phyloP scores from a whole-genome alignment of 1,140 invertebrate genomes.

The Leptinotarsa undecemlineata region DNA sequence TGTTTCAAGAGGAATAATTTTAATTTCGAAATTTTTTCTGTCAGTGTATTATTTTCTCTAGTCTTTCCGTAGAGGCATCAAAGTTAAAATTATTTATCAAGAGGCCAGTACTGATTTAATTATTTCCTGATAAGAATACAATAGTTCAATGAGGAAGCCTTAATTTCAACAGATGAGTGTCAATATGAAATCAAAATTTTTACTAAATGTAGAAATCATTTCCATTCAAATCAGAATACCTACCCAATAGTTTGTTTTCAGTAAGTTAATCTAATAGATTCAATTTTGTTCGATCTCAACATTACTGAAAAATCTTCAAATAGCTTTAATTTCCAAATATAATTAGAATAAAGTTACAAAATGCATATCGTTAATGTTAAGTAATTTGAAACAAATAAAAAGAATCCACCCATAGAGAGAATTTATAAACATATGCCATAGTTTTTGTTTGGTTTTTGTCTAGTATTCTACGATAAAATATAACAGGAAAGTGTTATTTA shows the following conservation, averaged over 20 bases:
- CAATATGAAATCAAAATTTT: conserved; percentile 15
- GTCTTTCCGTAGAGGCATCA: conserved; percentile 42
- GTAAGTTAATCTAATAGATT: background rate
- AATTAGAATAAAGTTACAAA: conserved; percentile 35
- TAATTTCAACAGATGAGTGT: conserved; percentile 14
- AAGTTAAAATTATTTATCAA: conserved; percentile 13
- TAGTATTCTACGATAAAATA: conserved; percentile 31
- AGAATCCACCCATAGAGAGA: conserved; percentile 38
- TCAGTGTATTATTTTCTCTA: conserved; percentile 34
- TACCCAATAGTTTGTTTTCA: conserved; percentile 7
- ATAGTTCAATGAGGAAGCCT: conserved; percentile 23
- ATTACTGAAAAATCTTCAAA: conserved; percentile 25
- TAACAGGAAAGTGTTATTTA: conserved; percentile 31
- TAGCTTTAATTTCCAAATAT: conserved; percentile 39
- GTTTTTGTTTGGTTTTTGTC: conserved; percentile 21
- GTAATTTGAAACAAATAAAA: conserved; percentile 37
- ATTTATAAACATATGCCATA: conserved; percentile 30
- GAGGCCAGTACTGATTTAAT: conserved; percentile 30
- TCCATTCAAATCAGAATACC: background rate
- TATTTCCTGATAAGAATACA: conserved; percentile 15
- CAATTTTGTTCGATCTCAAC: conserved; percentile 24
- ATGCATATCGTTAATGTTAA: conserved; percentile 48
- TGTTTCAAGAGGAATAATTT: conserved; percentile 32
- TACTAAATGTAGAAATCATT: background rate
- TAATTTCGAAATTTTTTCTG: conserved; percentile 34